Base-by-base conservation (phyloP, 2,888 invertebrate species). In the Plusia festucae region DNA sequence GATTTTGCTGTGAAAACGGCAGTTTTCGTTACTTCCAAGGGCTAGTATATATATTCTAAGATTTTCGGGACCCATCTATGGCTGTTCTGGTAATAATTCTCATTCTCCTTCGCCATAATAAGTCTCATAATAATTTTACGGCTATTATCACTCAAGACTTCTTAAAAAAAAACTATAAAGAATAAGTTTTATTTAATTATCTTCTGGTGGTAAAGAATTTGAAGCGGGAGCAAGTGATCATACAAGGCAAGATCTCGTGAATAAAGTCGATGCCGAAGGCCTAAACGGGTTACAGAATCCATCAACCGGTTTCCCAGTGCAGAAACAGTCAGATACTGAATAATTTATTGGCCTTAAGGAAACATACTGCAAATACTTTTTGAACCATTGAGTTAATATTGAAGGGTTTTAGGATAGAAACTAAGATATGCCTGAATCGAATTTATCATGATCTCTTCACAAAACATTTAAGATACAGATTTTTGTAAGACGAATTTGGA, bases 291-390 rank as follows among this genome's bases (percentile, higher is more conserved):
- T 49, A 20, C 46, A 11, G 20, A 11, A 49, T 20, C 46, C 46
- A 49, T 49, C 46, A 49, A 49, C 46, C 46, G 46, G 46, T 49
- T n/a, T 49, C 8, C 46, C 46, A 49, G 20, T 6, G 40, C n/a
- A 40, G 46, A 20, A 20, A 49, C 20, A 20, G 20, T 20, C 18
- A 4, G 9, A 13, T 18, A 18, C 46, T 7, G 46, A 20, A 49
- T 40, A n/a, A 40, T 49, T 49, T 49, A 49, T 49, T 20, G 4
- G 46, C 46, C 46, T 49, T 20, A 20, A 49, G 46, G 20, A 49
- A 18, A 18, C 20, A 49, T 40, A 40, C 46, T 18, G 46, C 46
- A 20, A 20, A 18, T 49, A 49, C 46, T 40, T 40, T 15, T 40
- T 18, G 11, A 4, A 6, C 8, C 6, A 20, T 20, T 13, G 20